phyloP scores from a whole-genome alignment of 2,113 vertebrate species.

The Ancistrus triradiatus region DNA sequence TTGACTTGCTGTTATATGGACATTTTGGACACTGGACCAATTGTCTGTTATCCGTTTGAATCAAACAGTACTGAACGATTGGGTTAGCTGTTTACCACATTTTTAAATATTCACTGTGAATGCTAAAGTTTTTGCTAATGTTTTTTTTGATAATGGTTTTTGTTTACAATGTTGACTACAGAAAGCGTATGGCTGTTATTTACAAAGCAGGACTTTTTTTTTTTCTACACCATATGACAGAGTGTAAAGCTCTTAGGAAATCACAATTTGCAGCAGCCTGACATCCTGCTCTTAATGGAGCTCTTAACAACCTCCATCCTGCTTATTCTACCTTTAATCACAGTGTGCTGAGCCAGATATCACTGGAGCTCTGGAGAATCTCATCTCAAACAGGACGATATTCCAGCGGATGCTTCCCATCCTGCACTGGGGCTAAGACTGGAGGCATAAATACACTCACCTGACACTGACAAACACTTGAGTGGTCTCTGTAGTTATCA shows the following conservation, averaged over 20 bases:
- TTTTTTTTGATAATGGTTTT: no score
- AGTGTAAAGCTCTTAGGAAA: constrained; percentile 13
- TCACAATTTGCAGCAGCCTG: constrained; percentile 49
- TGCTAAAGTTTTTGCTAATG: no score
- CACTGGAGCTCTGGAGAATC: constrained; percentile 35
- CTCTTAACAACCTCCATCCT: constrained; percentile 35
- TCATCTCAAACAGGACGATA: constrained; percentile 23
- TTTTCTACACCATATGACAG: no score
- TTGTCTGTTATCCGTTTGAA: no score
- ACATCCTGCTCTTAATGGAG: constrained; percentile 25
- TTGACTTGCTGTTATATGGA: no score
- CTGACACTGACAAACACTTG: constrained; percentile 24
- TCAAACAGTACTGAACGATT: no score
- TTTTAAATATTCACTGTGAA: no score
- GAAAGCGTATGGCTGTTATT: background rate
- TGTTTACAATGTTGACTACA: no score
- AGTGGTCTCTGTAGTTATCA: constrained; percentile 14
- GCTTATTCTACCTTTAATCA: constrained; percentile 36
- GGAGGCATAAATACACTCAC: constrained; percentile 3
- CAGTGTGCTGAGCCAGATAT: background rate
- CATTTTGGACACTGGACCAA: no score
- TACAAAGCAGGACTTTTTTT: background rate
- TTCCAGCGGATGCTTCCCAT: constrained; percentile 14
- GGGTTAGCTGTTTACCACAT: no score
- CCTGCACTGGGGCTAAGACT: background rate